These are phyloP conservation scores for Eubucco bourcierii DNA, from an alignment of 2,113 vertebrate genomes.

Conservation along the genomic window DNA sequence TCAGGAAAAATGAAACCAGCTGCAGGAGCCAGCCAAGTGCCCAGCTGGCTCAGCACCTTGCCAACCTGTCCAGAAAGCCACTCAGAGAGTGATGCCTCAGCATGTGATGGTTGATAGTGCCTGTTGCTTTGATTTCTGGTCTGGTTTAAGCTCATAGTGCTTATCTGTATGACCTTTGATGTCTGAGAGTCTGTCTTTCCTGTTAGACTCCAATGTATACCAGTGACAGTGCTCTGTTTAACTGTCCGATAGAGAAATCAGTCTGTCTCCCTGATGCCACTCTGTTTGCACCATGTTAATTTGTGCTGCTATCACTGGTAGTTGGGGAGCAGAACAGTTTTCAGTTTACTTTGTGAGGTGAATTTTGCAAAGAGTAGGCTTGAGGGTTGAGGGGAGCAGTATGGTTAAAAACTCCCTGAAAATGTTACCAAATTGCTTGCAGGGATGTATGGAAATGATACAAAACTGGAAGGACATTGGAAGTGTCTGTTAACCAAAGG, in stretches of 20 bases:
- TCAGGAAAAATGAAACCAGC: not conserved
- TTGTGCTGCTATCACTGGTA: not conserved
- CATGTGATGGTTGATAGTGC: not conserved
- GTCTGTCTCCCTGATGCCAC: not conserved
- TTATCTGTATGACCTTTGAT: not conserved
- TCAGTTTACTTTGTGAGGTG: not conserved
- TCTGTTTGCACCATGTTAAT: not conserved
- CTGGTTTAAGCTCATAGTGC: not conserved
- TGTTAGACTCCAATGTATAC: not conserved
- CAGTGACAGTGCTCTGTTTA: not conserved
- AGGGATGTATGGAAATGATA: not conserved
- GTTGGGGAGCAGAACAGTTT: not conserved
- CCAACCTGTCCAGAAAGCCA: not conserved
- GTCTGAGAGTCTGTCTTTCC: not conserved
- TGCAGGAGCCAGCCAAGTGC: not conserved
- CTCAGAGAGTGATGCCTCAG: not conserved
- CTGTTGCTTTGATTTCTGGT: not conserved
- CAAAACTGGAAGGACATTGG: not conserved
- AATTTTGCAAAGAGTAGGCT: not conserved
- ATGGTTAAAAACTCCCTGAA: not conserved
- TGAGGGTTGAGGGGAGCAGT: not conserved
- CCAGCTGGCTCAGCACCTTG: not conserved
- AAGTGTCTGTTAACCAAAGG: not conserved
- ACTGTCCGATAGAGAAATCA: not conserved
- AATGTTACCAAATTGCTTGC: not conserved